Conservation (phyloP, 2,797 vertebrate species). For the Pseudopleuronectes americanus region DNA sequence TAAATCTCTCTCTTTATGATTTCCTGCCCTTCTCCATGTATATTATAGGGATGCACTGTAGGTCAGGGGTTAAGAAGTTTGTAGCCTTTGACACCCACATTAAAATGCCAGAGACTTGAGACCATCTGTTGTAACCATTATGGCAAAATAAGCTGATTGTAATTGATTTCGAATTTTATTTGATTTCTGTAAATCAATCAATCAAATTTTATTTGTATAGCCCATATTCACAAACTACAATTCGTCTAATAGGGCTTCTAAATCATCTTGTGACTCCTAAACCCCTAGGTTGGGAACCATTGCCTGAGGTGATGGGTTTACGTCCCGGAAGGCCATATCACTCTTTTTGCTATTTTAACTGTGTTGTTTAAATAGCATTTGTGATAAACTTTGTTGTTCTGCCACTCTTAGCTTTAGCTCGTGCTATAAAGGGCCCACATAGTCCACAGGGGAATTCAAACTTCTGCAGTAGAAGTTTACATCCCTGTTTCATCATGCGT, state of each 20-base stretch:
- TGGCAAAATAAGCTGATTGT: too few species aligned
- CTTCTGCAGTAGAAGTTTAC: constrained; percentile 31
- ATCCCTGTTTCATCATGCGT: constrained; percentile 29
- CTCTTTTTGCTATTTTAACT: constrained; percentile 15
- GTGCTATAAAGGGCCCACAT: constrained; percentile 41
- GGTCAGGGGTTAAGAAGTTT: too few species aligned
- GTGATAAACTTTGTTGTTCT: constrained; percentile 5
- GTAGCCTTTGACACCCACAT: too few species aligned
- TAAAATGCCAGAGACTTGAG: too few species aligned
- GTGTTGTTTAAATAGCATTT: not conserved
- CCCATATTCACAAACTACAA: too few species aligned
- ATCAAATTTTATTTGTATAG: too few species aligned
- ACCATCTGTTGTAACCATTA: too few species aligned
- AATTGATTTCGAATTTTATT: too few species aligned
- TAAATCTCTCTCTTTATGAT: constrained; percentile 14
- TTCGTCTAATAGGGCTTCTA: too few species aligned
- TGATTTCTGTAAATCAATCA: too few species aligned
- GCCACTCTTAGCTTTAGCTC: constrained; percentile 14
- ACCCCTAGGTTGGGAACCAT: too few species aligned
- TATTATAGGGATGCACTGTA: not conserved
- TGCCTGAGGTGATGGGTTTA: constrained; percentile 8
- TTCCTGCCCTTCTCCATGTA: constrained; percentile 1
- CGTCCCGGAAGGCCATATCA: not conserved
- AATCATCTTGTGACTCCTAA: too few species aligned
- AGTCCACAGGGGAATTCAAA: constrained; percentile 25